Percentiles rank a stretch among this genome's conserved stretches.
Conservation (phyloP, 2,888 invertebrate species). For the Micoletzkya japonica region DNA sequence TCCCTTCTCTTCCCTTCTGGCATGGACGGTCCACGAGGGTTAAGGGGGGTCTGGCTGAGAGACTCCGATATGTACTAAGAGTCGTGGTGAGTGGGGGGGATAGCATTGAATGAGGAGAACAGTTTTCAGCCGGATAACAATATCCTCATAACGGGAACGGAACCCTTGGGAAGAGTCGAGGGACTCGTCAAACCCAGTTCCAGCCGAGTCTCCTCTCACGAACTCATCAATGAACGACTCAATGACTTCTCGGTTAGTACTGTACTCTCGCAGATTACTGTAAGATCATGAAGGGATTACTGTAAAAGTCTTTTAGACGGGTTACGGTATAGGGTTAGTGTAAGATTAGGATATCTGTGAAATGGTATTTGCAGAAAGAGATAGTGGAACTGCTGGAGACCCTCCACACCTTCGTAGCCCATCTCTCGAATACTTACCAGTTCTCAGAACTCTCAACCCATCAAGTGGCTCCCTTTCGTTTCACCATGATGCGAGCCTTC, state of each 20-base stretch:
- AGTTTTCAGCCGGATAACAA: too few species aligned
- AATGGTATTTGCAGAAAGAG: slow-evolving; percentile 13
- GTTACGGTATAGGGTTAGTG: background rate
- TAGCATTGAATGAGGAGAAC: background rate
- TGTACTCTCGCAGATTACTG: background rate
- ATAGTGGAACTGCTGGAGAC: background rate
- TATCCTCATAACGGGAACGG: too few species aligned
- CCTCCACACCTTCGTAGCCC: slow-evolving; percentile 7
- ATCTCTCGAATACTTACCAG: background rate
- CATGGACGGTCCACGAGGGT: background rate
- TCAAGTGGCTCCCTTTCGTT: slow-evolving; percentile 19
- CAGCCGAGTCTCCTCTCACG: background rate
- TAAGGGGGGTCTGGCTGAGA: background rate
- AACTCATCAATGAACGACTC: slow-evolving; percentile 13
- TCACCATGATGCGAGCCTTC: slow-evolving; percentile 24
- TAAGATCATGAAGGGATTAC: background rate
- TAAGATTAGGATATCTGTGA: background rate
- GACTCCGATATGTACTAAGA: background rate
- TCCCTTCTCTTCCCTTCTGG: background rate
- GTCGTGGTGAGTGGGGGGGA: background rate
- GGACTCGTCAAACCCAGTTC: background rate
- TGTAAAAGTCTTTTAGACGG: background rate
- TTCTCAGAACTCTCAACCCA: slow-evolving; percentile 7
- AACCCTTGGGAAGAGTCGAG: background rate
- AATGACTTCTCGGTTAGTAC: slow-evolving; percentile 13